Evolutionary conservation across 2,113 vertebrate species (phyloP).

Genomic region (Pluvianellus socialis): DNA sequence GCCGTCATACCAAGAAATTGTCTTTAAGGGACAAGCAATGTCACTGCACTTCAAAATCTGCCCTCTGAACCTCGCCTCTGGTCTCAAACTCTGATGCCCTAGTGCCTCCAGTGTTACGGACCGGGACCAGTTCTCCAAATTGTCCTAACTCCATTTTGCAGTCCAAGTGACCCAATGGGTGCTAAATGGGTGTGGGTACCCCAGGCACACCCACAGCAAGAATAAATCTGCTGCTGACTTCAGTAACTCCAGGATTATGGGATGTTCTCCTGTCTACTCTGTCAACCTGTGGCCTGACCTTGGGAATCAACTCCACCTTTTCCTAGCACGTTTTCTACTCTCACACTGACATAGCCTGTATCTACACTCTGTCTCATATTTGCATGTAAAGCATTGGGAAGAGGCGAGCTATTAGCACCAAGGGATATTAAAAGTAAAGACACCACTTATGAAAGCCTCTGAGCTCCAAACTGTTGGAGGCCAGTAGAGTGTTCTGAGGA

Average conservation of each 20-base stretch:
- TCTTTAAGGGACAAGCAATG: neutral
- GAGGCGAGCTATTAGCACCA: neutral
- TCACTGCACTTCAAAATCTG: neutral
- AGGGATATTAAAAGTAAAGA: neutral
- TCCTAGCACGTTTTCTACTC: neutral
- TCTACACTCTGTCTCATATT: neutral
- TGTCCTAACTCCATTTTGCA: neutral
- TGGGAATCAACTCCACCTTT: neutral
- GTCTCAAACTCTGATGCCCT: neutral
- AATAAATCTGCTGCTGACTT: neutral
- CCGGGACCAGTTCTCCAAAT: neutral
- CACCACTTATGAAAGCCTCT: neutral
- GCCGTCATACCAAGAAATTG: neutral
- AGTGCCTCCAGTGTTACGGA: accelerated
- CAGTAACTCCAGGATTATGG: neutral
- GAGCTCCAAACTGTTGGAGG: neutral
- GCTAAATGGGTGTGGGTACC: neutral
- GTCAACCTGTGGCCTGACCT: neutral
- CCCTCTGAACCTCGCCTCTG: neutral
- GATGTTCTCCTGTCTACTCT: neutral
- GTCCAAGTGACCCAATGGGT: accelerated
- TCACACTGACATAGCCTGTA: neutral
- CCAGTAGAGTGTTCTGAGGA: neutral
- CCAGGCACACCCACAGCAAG: neutral
- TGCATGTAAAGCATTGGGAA: neutral